These are phyloP conservation scores for Melanostoma scalare DNA, from an alignment of 2,888 invertebrate species.

Conservation along the genomic window DNA sequence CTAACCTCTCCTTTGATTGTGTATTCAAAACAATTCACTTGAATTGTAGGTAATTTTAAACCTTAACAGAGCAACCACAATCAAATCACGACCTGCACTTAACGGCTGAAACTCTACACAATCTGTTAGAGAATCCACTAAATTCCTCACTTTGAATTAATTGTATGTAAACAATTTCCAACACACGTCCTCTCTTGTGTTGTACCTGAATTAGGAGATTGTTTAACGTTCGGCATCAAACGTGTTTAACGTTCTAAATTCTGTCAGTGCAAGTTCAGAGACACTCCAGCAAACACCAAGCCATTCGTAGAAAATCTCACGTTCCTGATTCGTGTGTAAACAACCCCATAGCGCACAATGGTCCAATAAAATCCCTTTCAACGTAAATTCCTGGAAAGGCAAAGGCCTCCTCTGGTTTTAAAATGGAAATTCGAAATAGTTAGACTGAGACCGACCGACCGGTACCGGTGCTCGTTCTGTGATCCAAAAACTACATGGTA, in stretches of 20 bases:
- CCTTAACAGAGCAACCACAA: conserved; percentile 30
- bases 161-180: conserved; percentile 60
- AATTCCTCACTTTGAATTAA: conserved; percentile 58
- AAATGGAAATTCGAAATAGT: conserved; percentile 61
- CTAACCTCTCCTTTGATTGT: conserved; percentile 8
- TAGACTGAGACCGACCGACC: conserved; percentile 3
- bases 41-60: conserved; percentile 35
- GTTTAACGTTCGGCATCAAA: conserved; percentile 22
- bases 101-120: conserved; percentile 18
- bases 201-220: conserved; percentile 23
- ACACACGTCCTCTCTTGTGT: conserved; percentile 12
- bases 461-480: background rate
- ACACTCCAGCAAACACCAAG: conserved; percentile 34
- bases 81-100: conserved; percentile 39
- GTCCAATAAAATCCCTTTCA: conserved; percentile 43
- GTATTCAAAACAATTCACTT: conserved; percentile 36
- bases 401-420: conserved; percentile 9
- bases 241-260: conserved; percentile 46
- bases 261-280: conserved; percentile 44
- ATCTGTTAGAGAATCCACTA: conserved; percentile 35
- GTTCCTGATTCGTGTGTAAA: conserved; percentile 58
- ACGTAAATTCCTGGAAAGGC: conserved; percentile 38
- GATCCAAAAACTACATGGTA: conserved; percentile 16
- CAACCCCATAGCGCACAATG: conserved; percentile 38
- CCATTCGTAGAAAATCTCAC: conserved; percentile 45